Evolutionary conservation across 2,797 vertebrate genomes (phyloP).

Genomic region (Syndactyla subalaris): DNA sequence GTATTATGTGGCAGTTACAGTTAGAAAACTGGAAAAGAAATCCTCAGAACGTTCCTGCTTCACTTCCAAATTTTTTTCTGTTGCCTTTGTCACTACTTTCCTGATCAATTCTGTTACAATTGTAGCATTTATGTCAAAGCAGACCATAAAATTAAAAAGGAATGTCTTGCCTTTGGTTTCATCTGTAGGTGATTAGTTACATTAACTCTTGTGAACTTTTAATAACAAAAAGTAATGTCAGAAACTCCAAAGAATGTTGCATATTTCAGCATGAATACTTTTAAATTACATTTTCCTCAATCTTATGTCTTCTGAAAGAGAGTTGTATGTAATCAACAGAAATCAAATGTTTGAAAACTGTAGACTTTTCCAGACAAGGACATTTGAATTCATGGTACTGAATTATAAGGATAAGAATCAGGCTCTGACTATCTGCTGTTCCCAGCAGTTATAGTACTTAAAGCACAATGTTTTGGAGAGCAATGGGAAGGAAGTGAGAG

Average conservation of each 20-base stretch:
- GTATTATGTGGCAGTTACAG: background rate
- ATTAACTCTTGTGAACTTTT: background rate
- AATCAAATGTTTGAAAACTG: background rate
- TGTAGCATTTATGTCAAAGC: background rate
- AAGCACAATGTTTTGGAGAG: conserved; percentile 18
- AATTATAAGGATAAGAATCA: background rate
- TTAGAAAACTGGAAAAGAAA: background rate
- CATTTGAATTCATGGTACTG: background rate
- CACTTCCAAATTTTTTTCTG: background rate
- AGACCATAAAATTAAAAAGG: background rate
- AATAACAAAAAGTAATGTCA: background rate
- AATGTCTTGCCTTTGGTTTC: background rate
- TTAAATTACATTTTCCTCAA: background rate
- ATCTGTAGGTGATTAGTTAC: background rate
- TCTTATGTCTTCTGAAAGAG: background rate
- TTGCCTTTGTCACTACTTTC: conserved; percentile 7
- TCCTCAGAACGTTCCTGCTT: background rate
- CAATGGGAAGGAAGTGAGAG: conserved; percentile 57
- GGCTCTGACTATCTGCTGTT: background rate
- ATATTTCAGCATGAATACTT: background rate
- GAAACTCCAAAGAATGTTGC: background rate
- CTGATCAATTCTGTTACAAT: background rate
- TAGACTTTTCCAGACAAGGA: background rate
- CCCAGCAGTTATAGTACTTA: background rate
- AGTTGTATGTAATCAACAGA: background rate